Conservation (phyloP, 1,140 invertebrate species). For the Euwallacea similis region DNA sequence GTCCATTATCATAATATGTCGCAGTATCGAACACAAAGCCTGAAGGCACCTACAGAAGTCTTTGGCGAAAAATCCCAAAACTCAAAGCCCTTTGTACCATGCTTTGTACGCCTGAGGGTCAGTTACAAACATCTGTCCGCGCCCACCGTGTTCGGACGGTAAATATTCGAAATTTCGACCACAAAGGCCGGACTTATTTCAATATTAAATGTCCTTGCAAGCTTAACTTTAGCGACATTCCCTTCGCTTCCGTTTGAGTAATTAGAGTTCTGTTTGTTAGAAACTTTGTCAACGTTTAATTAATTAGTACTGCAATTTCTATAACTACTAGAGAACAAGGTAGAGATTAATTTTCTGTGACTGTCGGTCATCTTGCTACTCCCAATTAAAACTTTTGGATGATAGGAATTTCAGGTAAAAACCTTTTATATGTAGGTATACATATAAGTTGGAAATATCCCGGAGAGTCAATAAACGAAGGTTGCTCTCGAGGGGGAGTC, state of each 20-base stretch:
- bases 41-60: neutral
- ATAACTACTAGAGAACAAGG: no score
- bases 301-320: neutral
- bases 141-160: neutral
- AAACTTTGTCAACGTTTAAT: neutral
- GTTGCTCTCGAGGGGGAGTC: neutral
- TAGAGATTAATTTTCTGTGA: no score
- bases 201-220: constrained; percentile 9
- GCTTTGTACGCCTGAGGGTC: neutral
- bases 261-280: neutral
- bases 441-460: neutral
- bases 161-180: constrained; percentile 9
- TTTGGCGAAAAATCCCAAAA: neutral
- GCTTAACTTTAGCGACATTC: neutral
- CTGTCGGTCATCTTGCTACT: no score
- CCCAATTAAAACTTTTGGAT: neutral
- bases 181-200: constrained; percentile 5
- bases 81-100: neutral
- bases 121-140: neutral
- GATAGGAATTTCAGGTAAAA: neutral
- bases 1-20: neutral
- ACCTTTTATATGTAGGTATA: neutral
- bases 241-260: neutral
- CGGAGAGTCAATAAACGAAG: constrained; percentile 6
- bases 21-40: neutral